phyloP scores from a whole-genome alignment of 2,888 invertebrate species.

The Eilema sororculum region DNA sequence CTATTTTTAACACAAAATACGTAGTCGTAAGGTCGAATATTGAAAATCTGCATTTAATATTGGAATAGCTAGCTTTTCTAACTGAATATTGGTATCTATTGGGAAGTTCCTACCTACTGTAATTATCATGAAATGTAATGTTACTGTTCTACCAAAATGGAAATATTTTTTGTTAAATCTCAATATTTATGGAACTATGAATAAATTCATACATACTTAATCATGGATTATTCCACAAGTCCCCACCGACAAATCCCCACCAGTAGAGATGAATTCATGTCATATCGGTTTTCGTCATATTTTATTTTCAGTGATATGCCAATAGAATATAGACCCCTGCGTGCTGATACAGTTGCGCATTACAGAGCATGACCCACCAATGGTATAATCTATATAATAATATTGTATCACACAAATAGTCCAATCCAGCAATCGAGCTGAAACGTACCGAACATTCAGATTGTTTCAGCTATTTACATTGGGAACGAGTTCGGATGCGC shows the following conservation, averaged over 20 bases:
- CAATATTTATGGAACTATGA: too few species aligned
- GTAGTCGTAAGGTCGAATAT: not conserved
- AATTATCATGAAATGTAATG: slow-evolving; percentile 44
- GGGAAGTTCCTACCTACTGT: slow-evolving; percentile 24
- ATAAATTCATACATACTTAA: too few species aligned
- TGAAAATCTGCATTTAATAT: not conserved
- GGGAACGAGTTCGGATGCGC: slow-evolving; percentile 17
- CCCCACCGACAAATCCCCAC: too few species aligned
- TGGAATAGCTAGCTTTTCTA: slow-evolving; percentile 20
- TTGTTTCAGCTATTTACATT: slow-evolving; percentile 32
- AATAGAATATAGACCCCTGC: too few species aligned
- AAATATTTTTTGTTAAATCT: too few species aligned
- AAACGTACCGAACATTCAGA: slow-evolving; percentile 14
- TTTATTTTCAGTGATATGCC: too few species aligned
- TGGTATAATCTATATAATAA: not conserved
- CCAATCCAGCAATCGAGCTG: not conserved
- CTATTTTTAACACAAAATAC: not conserved
- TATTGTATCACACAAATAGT: not conserved
- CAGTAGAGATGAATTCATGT: too few species aligned
- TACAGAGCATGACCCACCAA: too few species aligned
- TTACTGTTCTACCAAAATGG: slow-evolving; percentile 1
- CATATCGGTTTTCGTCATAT: too few species aligned
- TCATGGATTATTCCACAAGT: too few species aligned
- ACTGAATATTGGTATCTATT: slow-evolving; percentile 36
- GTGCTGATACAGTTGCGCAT: too few species aligned